Conservation (phyloP, 30 jellyfish, hydroid and myxozoan genomes). For the Aurelia coerulea region DNA sequence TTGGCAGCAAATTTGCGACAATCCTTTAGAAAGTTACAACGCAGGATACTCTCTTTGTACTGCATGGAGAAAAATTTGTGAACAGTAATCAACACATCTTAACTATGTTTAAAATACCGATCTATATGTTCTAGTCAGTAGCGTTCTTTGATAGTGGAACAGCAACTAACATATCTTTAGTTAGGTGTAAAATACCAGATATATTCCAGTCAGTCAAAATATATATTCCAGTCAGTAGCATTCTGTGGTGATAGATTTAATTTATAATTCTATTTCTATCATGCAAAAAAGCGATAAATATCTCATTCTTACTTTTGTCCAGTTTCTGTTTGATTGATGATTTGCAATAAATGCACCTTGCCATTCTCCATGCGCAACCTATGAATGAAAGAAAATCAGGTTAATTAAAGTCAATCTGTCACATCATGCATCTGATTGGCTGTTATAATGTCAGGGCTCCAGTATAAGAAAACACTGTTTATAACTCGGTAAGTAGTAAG, state of each 20-base stretch:
- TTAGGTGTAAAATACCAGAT: background rate
- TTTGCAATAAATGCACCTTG: constrained; percentile 70
- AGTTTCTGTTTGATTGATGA: constrained; percentile 22
- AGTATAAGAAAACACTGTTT: too few species aligned
- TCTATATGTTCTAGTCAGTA: too few species aligned
- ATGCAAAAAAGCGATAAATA: background rate
- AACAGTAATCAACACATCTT: too few species aligned
- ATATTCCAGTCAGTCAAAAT: background rate
- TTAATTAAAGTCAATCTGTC: background rate
- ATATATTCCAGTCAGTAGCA: background rate
- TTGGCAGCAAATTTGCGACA: too few species aligned
- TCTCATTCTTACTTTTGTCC: constrained; percentile 43
- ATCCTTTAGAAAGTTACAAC: too few species aligned
- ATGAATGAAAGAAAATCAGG: background rate
- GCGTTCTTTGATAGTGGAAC: too few species aligned
- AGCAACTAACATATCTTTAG: too few species aligned
- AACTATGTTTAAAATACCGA: too few species aligned
- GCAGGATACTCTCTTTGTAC: too few species aligned
- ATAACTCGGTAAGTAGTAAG: too few species aligned
- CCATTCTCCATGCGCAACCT: constrained; percentile 75
- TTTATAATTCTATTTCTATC: background rate
- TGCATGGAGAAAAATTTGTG: too few species aligned
- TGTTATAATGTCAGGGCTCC: too few species aligned
- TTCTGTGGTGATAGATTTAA: background rate
- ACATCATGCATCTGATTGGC: background rate